Conservation (phyloP, 2,888 invertebrate genomes). For the Torymus tubicola region DNA sequence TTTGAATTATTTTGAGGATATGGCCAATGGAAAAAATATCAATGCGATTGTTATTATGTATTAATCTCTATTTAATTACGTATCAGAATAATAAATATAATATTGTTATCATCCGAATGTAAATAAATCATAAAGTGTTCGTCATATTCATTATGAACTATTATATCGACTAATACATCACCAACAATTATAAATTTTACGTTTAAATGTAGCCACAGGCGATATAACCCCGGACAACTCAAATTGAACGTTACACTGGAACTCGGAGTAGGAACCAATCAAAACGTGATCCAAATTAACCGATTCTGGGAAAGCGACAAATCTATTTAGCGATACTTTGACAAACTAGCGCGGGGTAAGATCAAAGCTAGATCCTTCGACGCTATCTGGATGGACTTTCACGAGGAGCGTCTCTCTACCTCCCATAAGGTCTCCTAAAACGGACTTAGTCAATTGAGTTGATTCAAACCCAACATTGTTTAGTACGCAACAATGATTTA, state of each 20-base stretch:
- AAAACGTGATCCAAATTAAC: not conserved
- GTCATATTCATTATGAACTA: too few relatives aligned
- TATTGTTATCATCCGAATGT: too few relatives aligned
- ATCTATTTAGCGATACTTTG: slow-evolving; percentile 4
- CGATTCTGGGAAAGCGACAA: not conserved
- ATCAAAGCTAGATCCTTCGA: not conserved
- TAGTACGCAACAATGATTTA: not conserved
- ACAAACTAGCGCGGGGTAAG: not conserved
- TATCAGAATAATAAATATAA: too few relatives aligned
- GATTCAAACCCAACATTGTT: not conserved
- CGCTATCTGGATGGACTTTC: not conserved
- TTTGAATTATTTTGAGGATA: too few relatives aligned
- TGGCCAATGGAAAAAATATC: too few relatives aligned
- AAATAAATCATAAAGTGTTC: too few relatives aligned
- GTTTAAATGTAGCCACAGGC: too few relatives aligned
- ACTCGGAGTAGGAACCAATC: not conserved
- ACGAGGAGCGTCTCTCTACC: not conserved
- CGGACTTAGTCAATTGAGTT: not conserved
- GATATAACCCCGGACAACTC: too few relatives aligned
- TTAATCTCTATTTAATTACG: too few relatives aligned
- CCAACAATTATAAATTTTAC: too few relatives aligned
- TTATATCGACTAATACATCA: too few relatives aligned
- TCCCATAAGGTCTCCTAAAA: not conserved
- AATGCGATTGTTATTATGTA: too few relatives aligned
- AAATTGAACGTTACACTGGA: not conserved